Percentiles rank a stretch among this genome's conserved stretches.
These are phyloP conservation scores for Leptinotarsa undecemlineata DNA, from an alignment of 1,140 invertebrate genomes.

Conservation along the genomic window DNA sequence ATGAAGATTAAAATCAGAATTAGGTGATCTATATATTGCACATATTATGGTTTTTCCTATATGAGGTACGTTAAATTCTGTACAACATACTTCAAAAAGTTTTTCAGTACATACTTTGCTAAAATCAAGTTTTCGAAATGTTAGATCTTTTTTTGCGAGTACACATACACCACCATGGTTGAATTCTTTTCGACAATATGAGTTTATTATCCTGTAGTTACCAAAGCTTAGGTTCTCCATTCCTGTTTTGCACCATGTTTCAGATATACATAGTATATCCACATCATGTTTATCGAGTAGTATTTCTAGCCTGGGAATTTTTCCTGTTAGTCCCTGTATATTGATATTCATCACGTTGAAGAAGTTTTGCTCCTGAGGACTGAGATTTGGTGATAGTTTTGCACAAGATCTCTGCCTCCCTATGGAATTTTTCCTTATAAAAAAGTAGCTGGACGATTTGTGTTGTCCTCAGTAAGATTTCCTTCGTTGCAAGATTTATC, in stretches of 20 bases:
- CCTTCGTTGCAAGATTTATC: not conserved
- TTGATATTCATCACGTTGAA: constrained; percentile 5
- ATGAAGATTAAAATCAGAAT: constrained; percentile 13
- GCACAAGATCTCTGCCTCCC: too few relatives aligned
- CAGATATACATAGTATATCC: constrained; percentile 9
- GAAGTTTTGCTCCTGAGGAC: too few relatives aligned
- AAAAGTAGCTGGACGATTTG: not conserved
- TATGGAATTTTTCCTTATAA: not conserved
- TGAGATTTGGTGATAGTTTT: too few relatives aligned
- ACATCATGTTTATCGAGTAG: constrained; percentile 1
- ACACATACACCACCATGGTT: not conserved
- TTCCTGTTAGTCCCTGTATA: constrained; percentile 12
- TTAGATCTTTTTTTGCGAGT: not conserved
- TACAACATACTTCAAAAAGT: constrained; percentile 8
- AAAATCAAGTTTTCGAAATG: constrained; percentile 17
- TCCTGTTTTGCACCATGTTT: constrained; percentile 2
- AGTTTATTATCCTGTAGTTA: constrained; percentile 14
- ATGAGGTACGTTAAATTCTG: not conserved
- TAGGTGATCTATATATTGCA: constrained; percentile 7
- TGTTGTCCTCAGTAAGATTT: not conserved
- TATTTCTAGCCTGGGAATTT: constrained; percentile 1
- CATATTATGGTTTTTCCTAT: constrained; percentile 11
- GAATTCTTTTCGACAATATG: constrained; percentile 9
- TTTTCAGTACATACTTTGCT: constrained; percentile 11
- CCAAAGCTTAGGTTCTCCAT: constrained; percentile 17